Base-by-base conservation (phyloP, 2,888 invertebrate species). In the Cordilura impudica region DNA sequence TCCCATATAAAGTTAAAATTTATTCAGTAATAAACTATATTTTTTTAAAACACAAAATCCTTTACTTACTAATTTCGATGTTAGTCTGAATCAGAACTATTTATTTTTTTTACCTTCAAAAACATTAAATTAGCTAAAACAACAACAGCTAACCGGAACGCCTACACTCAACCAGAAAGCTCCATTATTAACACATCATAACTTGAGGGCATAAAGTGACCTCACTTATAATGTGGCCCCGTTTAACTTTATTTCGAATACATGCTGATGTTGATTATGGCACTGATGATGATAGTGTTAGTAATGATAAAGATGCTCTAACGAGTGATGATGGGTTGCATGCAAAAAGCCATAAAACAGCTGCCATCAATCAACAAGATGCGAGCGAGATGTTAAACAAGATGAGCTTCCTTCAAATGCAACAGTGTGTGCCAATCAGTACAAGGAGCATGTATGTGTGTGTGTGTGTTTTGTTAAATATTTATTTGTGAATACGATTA, bases 131-230 rank as follows among this genome's bases (percentile, higher is more conserved):
- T 60, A 67, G 29, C 14, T 43, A 66, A 43, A 58, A 51, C 19
- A 61, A 69, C 71, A 63, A 43, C 71, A 67, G 18, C 79, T 79
- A 71, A 79, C 79, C 65, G 79, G 65, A 83, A 86, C 87, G 87
- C 86, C 87, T 85, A 83, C 84, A 83, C 81, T 71, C 81, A 83
- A 70, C 83, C 84, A 84, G 84, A 84, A 84, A 85, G 85, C 85
- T 85, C 84, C 87, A 85, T 87, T 86, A 87, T 87, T 86, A 87
- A 85, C 87, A 87, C 87, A 84, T 87, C 87, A 87, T 87, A 87
- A 86, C 85, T 87, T 81, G 82, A 81, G 76, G 82, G 78, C 78
- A 73, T 71, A 54, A 71, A 77, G 73, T 75, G 75, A 80, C 65
- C 78, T 80, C 75, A 75, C 58, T 78, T 67, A 58, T 56, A 75